Base-by-base conservation (phyloP, 2,797 vertebrate genomes). In the Chaetodon trifasciatus region DNA sequence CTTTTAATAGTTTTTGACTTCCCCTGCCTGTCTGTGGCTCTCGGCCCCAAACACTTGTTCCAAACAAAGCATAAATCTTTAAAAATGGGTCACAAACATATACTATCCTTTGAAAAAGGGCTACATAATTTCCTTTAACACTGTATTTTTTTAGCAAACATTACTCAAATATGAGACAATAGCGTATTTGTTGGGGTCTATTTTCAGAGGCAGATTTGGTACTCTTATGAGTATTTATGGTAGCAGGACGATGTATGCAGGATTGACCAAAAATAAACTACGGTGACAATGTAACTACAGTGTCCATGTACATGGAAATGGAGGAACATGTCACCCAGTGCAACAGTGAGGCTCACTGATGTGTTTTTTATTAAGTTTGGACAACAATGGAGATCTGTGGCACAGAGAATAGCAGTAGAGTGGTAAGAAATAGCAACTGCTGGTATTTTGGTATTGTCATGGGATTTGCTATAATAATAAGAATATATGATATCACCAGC, bases 371-470 rank as follows among this genome's bases (percentile, higher is more conserved):
- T 44, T 4, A 44, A 9, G 42, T 19, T 28, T 50, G 28, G 11
- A 42, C 10, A 62, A 24, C 13, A 16, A 10, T 52, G 17, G 4
- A 32, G 24, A 4, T 64, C 24, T 21, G 17, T 23, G 9, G 23
- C 21, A 61, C 19, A 66, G 21, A 19, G 12, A 11, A 42, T 62
- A 19, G 23, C 4, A 32, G 28, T 32, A 3, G 7, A 32, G 57
- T 16, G 50, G 42, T 35, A 32, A 28, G 8, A 40, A n/a, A 12
- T 21, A 8, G 9, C 8, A 1, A 15, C 47, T 39, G 5, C 8
- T 50, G 28, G 24, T n/a, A n/a, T 58, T 58, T 69, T 28, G 24
- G 8, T 53, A 23, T 78, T 69, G 71, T 19, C 11, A 32, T 64
- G 58, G 19, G 28, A 74, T 53, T 57, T 46, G 10, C n/a, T 74